Conservation (phyloP, 2,888 invertebrate species). For the Coremacera marginata region DNA sequence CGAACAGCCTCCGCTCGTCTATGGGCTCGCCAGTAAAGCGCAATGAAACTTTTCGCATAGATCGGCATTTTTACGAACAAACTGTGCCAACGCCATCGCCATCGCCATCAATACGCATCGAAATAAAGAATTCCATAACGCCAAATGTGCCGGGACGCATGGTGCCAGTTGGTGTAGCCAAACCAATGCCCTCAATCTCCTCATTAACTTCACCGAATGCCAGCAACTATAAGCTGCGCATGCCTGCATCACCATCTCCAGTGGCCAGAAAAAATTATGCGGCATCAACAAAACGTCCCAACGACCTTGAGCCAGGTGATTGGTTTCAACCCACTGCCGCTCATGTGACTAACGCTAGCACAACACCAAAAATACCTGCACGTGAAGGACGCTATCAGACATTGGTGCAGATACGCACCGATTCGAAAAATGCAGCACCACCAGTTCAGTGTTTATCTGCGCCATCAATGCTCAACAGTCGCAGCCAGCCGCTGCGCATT, state of each 20-base stretch:
- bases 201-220: not conserved
- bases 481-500: constrained; percentile 54
- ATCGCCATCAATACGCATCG: constrained; percentile 63
- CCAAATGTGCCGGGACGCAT: constrained; percentile 65
- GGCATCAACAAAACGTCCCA: not conserved
- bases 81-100: not conserved
- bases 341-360: not conserved
- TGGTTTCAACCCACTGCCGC: not conserved
- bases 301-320: not conserved
- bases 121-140: constrained; percentile 66
- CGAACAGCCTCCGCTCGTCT: constrained; percentile 49
- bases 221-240: not conserved
- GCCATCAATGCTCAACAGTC: not conserved
- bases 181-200: constrained; percentile 62
- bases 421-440: constrained; percentile 44
- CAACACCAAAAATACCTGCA: constrained; percentile 30
- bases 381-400: constrained; percentile 60
- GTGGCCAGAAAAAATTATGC: not conserved
- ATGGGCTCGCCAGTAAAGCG: constrained; percentile 59
- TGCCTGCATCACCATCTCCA: constrained; percentile 14
- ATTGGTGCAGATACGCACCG: constrained; percentile 62
- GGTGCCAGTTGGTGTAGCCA: constrained; percentile 68
- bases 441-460: constrained; percentile 14
- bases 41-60: constrained; percentile 60
- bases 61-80: constrained; percentile 51